A percentile compares a stretch with the other conserved stretches of the same genome.
Evolutionary conservation across 1,140 invertebrate species (phyloP).

Genomic region (Brachionus asplanchnoidis): DNA sequence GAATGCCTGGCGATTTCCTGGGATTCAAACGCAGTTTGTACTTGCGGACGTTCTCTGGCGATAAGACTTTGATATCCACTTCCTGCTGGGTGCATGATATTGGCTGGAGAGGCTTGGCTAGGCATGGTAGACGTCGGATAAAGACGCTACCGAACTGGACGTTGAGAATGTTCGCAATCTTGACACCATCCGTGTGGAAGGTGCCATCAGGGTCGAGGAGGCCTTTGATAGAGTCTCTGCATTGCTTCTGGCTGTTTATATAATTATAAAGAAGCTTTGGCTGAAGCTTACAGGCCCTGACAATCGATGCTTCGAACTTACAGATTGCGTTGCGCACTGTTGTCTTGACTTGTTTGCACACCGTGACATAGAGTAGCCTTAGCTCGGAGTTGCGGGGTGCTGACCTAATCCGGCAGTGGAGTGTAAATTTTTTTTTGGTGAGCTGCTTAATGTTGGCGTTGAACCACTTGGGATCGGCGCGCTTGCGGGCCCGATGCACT

Average conservation of each 20-base stretch:
- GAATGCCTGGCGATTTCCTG: background rate
- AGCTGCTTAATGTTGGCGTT: background rate
- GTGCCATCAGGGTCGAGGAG: no score
- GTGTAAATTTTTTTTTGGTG: no score
- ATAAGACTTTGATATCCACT: background rate
- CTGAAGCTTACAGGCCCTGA: background rate
- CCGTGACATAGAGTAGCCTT: background rate
- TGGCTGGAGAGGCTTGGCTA: background rate
- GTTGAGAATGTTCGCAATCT: background rate
- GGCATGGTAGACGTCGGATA: background rate
- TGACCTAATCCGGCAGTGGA: no score
- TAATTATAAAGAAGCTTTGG: background rate
- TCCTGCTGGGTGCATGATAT: background rate
- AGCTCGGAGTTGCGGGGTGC: no score
- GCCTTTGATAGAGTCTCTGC: background rate
- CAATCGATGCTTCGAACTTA: background rate
- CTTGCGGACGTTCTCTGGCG: background rate
- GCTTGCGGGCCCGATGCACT: background rate
- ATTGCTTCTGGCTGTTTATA: background rate
- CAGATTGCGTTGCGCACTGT: background rate
- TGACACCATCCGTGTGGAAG: background rate
- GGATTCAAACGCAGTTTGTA: background rate
- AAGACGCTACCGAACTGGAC: background rate
- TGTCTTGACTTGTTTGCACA: background rate
- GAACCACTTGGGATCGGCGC: background rate